Conservation (phyloP, 2,113 vertebrate genomes). For the Phalacrocorax brasilianus region DNA sequence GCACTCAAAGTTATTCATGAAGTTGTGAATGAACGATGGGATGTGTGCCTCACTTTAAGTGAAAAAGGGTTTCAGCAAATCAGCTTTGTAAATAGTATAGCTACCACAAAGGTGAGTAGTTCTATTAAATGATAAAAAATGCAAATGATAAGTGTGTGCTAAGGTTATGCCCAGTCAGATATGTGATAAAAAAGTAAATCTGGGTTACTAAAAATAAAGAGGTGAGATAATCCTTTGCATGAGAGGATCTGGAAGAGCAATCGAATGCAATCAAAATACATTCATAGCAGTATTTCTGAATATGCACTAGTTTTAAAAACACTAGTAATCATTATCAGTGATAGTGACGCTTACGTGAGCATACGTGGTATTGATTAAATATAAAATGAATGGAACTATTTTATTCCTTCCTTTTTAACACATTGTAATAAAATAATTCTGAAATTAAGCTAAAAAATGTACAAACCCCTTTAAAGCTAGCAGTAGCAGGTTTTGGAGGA, state of each 20-base stretch:
- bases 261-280: background rate
- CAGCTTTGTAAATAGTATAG: conserved; percentile 99
- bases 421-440: background rate
- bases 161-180: background rate
- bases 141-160: background rate
- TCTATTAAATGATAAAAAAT: background rate
- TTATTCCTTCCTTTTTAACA: background rate
- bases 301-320: background rate
- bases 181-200: background rate
- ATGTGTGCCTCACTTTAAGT: conserved; percentile 95
- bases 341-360: background rate
- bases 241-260: background rate
- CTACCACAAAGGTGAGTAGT: conserved; percentile 93
- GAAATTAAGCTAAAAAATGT: background rate
- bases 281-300: background rate
- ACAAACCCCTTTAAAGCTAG: background rate
- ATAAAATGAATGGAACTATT: background rate
- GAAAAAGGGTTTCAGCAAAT: conserved; percentile 99
- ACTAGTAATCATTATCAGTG: background rate
- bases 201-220: background rate
- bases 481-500: background rate
- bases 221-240: background rate
- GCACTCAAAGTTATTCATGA: conserved; percentile 96
- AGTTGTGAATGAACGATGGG: conserved; percentile 93
- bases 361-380: background rate